Base-by-base conservation (phyloP, 2,113 vertebrate genomes). In the Semnopithecus entellus region DNA sequence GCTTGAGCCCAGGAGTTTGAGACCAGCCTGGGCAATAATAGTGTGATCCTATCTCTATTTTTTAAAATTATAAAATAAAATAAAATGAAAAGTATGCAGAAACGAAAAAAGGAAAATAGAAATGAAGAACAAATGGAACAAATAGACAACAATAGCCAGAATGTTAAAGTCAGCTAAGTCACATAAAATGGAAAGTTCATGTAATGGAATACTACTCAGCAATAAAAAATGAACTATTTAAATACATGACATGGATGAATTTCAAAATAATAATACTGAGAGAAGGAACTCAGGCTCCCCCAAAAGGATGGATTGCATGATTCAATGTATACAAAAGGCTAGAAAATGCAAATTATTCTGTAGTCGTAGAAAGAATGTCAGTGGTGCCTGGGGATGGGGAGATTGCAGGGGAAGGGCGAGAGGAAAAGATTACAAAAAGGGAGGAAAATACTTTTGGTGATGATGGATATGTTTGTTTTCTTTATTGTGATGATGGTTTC, bases 321-420 rank as follows among this genome's bases (percentile, higher is more conserved):
- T 64, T 81, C 55, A 32, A 75, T 68, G 80, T 25, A 57, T 50
- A 70, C 35, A 88, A 81, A 93, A 83, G 61, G 55, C 72, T 88
- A 96, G 88, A 92, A 90, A 76, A 94, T 55, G 38, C 20, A 78
- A 73, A 22, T 76, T 82, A 38, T 73, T 92, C 78, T 88, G 27
- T 73, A 80, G 23, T 40, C 10, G 64, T 48, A 52, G 59, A 38
- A 66, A 94, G 81, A 73, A 59, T 5, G 35, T 80, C 72, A 50
- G 8, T 64, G 50, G 3, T 89, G 52, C n/a, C 30, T 78, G 22
- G 57, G 45, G 50, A 35, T 59, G 2, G 78, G n/a, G 45, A 78
- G 76, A 20, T 52, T 64, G 9, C n/a, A 40, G 79, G 20, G 10
- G 61, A 22, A 45, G 91, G 14, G 38, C 1, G 1, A 80, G 40